Conservation (phyloP, 2,113 vertebrate species). For the Tor tambroides region DNA sequence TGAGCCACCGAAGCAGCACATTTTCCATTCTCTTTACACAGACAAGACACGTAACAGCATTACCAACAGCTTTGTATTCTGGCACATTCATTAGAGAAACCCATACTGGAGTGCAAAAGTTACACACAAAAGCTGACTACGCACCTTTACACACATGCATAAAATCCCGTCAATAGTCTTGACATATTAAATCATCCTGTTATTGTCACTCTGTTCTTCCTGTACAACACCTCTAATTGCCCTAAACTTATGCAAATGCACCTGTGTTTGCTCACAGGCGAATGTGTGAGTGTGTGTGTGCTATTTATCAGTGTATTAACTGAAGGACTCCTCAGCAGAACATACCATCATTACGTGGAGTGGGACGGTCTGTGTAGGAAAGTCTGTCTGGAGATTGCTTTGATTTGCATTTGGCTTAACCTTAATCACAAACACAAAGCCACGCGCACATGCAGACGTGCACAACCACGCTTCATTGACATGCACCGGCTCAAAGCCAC, state of each 20-base stretch:
- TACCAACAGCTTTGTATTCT: constrained; percentile 73
- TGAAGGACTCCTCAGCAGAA: constrained; percentile 38
- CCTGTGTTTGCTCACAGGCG: background rate
- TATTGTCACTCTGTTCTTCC: constrained; percentile 9
- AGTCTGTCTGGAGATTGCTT: constrained; percentile 40
- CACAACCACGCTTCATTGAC: constrained; percentile 15
- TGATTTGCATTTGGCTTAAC: constrained; percentile 51
- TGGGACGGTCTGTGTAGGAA: constrained; percentile 10
- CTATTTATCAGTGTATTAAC: constrained; percentile 41
- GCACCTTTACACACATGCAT: constrained; percentile 35
- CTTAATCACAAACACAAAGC: constrained; percentile 39
- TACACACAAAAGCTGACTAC: constrained; percentile 10
- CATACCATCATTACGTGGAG: constrained; percentile 40
- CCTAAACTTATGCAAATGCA: constrained; percentile 6
- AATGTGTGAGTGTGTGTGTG: constrained; percentile 15
- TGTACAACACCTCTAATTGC: constrained; percentile 2
- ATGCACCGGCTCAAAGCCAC: constrained; percentile 29
- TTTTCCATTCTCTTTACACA: constrained; percentile 75
- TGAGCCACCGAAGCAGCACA: constrained; percentile 59
- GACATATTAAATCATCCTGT: constrained; percentile 14
- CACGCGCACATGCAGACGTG: constrained; percentile 4
- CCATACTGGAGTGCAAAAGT: background rate
- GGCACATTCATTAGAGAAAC: constrained; percentile 70
- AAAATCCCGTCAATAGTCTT: background rate
- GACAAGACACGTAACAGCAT: constrained; percentile 66